Percentiles rank a stretch among this genome's conserved stretches.
Evolutionary conservation across 2,113 vertebrate genomes (phyloP).

Genomic region (Jaculus jaculus): DNA sequence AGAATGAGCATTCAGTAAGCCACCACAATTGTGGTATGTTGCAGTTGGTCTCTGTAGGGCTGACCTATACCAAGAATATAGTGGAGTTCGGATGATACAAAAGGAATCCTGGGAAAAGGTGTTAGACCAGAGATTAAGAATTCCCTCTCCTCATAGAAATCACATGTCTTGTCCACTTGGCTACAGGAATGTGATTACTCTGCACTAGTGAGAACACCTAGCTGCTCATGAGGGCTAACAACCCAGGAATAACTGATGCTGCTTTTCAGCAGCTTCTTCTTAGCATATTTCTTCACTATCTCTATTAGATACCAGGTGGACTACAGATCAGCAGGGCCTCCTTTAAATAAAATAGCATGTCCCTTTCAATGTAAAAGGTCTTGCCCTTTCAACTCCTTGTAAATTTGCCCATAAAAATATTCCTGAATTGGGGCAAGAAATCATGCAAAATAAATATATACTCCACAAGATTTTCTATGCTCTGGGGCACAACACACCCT

Average conservation of each 20-base stretch:
- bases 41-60: neutral
- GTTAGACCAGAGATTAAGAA: neutral
- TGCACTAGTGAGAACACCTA: neutral
- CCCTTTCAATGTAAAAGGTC: neutral
- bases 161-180: neutral
- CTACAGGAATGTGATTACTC: neutral
- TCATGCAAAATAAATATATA: conserved; percentile 21
- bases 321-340: neutral
- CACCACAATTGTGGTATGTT: neutral
- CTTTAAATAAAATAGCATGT: neutral
- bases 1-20: neutral
- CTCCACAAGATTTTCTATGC: conserved; percentile 34
- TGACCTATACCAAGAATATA: neutral
- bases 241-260: neutral
- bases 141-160: neutral
- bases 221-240: neutral
- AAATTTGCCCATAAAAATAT: conserved; percentile 37
- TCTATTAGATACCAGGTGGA: neutral
- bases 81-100: neutral
- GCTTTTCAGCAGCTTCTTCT: neutral
- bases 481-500: neutral
- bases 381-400: conserved; percentile 21
- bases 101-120: neutral
- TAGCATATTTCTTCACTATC: neutral
- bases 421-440: conserved; percentile 40